These are phyloP conservation scores for Anarrhichthys ocellatus DNA, from an alignment of 2,113 vertebrate genomes.

Conservation along the genomic window DNA sequence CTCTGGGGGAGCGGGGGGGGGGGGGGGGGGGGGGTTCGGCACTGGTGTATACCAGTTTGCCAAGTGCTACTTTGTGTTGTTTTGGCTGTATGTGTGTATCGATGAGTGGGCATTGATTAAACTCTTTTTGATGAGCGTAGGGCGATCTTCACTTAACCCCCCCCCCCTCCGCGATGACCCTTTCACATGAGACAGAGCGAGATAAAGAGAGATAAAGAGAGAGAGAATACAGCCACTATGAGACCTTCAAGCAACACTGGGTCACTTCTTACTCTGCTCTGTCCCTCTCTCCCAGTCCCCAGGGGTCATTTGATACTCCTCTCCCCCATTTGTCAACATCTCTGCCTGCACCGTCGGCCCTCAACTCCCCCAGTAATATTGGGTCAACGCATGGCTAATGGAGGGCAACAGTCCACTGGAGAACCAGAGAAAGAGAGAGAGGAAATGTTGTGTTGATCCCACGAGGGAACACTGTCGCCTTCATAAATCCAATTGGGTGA, in stretches of 20 bases:
- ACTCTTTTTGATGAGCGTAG: conserved; percentile 12
- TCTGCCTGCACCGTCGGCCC: conserved; percentile 39
- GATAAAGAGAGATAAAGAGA: not conserved
- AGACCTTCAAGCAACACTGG: conserved; percentile 63
- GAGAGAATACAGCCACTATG: conserved; percentile 13
- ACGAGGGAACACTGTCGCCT: not conserved
- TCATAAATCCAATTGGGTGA: not conserved
- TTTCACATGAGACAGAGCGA: conserved; percentile 22
- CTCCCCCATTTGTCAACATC: conserved; percentile 77
- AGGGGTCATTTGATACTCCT: conserved; percentile 75
- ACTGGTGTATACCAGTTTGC: conserved; percentile 23
- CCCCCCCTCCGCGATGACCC: conserved; percentile 10
- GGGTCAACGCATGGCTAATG: conserved; percentile 73
- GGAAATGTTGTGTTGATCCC: conserved; percentile 33
- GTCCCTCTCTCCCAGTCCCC: conserved; percentile 40
- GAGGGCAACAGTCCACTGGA: conserved; percentile 46
- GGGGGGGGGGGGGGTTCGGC: not conserved
- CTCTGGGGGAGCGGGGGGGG: conserved; percentile 16
- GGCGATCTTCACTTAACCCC: conserved; percentile 49
- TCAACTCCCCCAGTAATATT: conserved; percentile 65
- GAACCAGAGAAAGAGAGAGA: conserved; percentile 21
- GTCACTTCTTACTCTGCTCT: conserved; percentile 66
- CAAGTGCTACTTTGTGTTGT: not conserved
- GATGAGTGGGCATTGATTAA: not conserved
- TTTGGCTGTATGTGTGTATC: conserved; percentile 1